A percentile compares a stretch with the other conserved stretches of the same genome.
These are phyloP conservation scores for Spatulosminthurus flaviceps DNA, from an alignment of 2,888 invertebrate genomes.

Conservation along the genomic window DNA sequence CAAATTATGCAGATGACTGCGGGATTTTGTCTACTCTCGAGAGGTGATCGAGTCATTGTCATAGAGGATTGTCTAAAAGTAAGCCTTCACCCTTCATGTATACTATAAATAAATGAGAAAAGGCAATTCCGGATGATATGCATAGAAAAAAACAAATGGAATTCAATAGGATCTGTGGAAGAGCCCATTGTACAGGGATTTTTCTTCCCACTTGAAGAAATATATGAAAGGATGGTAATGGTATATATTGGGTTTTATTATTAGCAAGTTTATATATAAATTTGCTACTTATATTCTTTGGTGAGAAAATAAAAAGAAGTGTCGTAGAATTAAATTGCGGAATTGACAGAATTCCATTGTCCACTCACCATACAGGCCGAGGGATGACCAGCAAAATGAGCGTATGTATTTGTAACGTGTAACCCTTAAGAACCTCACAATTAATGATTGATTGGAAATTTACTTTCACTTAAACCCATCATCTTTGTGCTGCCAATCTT, in stretches of 20 bases:
- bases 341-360: neutral
- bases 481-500: conserved; percentile 9
- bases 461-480: neutral
- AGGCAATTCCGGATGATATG: too few relatives aligned
- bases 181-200: too few relatives aligned
- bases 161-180: too few relatives aligned
- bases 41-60: neutral
- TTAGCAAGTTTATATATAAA: neutral
- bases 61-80: neutral
- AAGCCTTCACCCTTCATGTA: neutral
- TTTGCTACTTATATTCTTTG: neutral
- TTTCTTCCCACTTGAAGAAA: too few relatives aligned
- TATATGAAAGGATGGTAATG: too few relatives aligned
- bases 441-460: conserved; percentile 3
- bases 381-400: conserved; percentile 14
- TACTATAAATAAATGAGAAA: neutral
- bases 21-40: neutral
- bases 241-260: too few relatives aligned
- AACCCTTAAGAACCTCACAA: neutral
- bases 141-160: too few relatives aligned
- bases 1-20: neutral
- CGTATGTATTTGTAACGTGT: neutral
- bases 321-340: neutral
- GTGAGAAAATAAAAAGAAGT: too few relatives aligned
- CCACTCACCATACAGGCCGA: too few relatives aligned